Evolutionary conservation across 2,113 vertebrate genomes (phyloP).

Genomic region (Tragelaphus imberbis): DNA sequence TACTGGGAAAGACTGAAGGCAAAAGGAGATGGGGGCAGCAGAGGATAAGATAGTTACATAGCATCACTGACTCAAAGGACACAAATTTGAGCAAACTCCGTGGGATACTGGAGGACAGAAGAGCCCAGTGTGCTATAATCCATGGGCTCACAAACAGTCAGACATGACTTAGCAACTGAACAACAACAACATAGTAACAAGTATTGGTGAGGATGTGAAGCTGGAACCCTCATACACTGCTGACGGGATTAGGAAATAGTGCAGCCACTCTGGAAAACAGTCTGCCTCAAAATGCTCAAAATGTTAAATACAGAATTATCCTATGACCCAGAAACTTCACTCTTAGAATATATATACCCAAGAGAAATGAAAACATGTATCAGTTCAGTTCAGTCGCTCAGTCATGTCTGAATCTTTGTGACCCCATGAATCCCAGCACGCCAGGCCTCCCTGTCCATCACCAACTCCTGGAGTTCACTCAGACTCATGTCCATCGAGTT

Average conservation of each 20-base stretch:
- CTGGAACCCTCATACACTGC: not conserved
- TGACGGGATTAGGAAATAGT: not conserved
- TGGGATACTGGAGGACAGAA: not conserved
- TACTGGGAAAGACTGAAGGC: not conserved
- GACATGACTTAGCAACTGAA: not conserved
- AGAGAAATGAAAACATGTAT: not conserved
- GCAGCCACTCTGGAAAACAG: not conserved
- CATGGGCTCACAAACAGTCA: not conserved
- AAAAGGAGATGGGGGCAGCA: not conserved
- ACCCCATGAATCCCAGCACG: no score
- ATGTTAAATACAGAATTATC: not conserved
- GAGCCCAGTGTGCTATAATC: not conserved
- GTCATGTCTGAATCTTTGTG: accelerated
- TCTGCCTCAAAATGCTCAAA: not conserved
- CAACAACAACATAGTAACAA: not conserved
- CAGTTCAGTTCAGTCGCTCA: no score
- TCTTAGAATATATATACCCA: not conserved
- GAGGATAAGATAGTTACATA: not conserved
- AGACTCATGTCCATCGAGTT: no score
- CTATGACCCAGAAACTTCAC: not conserved
- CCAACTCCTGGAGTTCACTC: no score
- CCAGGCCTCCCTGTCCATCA: no score
- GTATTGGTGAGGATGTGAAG: not conserved
- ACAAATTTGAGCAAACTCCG: not conserved
- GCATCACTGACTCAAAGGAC: not conserved